Conservation (phyloP, 2,888 invertebrate genomes). For the Sceliomorpha sp. region DNA sequence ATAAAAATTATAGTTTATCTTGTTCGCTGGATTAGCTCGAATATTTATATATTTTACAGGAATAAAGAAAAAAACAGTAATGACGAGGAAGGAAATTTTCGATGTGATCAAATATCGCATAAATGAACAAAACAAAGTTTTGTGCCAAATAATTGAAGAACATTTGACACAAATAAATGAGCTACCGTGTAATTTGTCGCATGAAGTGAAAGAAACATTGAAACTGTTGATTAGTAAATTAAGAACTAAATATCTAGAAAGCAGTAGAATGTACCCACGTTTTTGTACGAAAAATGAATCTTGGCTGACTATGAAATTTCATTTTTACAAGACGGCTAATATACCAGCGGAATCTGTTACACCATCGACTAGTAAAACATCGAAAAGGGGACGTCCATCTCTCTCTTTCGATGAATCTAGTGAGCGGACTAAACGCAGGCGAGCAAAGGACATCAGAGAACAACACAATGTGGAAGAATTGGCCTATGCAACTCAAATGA, state of each 20-base stretch:
- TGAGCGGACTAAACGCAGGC: slow-evolving; percentile 51
- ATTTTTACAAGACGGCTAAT: slow-evolving; percentile 29
- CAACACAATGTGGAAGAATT: slow-evolving; percentile 20
- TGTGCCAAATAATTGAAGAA: slow-evolving; percentile 17
- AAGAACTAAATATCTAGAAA: background rate
- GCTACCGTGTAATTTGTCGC: slow-evolving; percentile 20
- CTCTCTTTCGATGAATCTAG: slow-evolving; percentile 42
- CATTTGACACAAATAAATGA: slow-evolving; percentile 20
- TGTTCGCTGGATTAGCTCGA: background rate
- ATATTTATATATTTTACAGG: slow-evolving; percentile 16
- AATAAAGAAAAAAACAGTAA: slow-evolving; percentile 5
- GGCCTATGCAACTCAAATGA: slow-evolving; percentile 55
- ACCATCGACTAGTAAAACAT: slow-evolving; percentile 23
- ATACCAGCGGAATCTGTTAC: slow-evolving; percentile 9
- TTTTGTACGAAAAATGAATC: slow-evolving; percentile 22
- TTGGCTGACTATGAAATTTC: slow-evolving; percentile 33
- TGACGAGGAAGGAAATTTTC: slow-evolving; percentile 27
- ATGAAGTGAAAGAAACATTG: slow-evolving; percentile 15
- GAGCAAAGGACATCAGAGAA: slow-evolving; percentile 37
- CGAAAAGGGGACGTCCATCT: slow-evolving; percentile 46
- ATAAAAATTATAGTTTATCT: slow-evolving; percentile 10
- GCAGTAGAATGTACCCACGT: background rate
- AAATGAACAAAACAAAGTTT: slow-evolving; percentile 14
- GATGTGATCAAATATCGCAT: slow-evolving; percentile 15
- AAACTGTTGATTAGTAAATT: background rate